Percentiles rank a stretch among this genome's conserved stretches.
phyloP scores from a whole-genome alignment of 2,888 invertebrate genomes.

The Diarsia rubi region DNA sequence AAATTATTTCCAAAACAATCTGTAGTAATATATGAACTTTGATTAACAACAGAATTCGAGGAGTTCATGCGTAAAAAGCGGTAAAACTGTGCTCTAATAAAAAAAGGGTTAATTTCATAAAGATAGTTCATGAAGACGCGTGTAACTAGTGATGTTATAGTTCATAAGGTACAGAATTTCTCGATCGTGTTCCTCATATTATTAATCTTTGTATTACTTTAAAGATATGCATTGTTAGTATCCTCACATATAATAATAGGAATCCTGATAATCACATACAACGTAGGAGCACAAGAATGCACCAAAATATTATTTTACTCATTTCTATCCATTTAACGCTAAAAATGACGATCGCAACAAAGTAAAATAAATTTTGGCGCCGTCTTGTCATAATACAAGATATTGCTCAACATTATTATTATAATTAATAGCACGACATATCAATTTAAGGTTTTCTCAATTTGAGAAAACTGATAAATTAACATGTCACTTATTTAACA shows the following conservation, averaged over 20 bases:
- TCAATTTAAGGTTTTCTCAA: constrained; percentile 64
- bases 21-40: constrained; percentile 61
- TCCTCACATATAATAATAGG: constrained; percentile 65
- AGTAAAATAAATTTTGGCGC: constrained; percentile 45
- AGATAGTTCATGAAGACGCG: constrained; percentile 51
- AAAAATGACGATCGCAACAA: constrained; percentile 39
- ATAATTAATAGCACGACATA: constrained; percentile 48
- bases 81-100: constrained; percentile 47
- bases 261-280: constrained; percentile 58
- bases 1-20: constrained; percentile 42
- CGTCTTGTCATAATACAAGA: constrained; percentile 31
- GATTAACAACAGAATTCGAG: constrained; percentile 62
- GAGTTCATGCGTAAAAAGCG: constrained; percentile 66
- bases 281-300: constrained; percentile 31
- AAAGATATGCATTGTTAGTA: constrained; percentile 70
- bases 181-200: constrained; percentile 61
- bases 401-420: constrained; percentile 37
- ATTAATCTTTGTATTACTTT: constrained; percentile 68
- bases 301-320: constrained; percentile 45
- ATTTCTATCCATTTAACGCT: constrained; percentile 46
- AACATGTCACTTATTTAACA: constrained; percentile 57
- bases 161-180: constrained; percentile 61
- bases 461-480: constrained; percentile 64
- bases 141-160: constrained; percentile 23
- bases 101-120: constrained; percentile 40